A percentile compares a stretch with the other conserved stretches of the same genome.
Conservation (phyloP, 2,113 vertebrate species). For the Rynchops niger region DNA sequence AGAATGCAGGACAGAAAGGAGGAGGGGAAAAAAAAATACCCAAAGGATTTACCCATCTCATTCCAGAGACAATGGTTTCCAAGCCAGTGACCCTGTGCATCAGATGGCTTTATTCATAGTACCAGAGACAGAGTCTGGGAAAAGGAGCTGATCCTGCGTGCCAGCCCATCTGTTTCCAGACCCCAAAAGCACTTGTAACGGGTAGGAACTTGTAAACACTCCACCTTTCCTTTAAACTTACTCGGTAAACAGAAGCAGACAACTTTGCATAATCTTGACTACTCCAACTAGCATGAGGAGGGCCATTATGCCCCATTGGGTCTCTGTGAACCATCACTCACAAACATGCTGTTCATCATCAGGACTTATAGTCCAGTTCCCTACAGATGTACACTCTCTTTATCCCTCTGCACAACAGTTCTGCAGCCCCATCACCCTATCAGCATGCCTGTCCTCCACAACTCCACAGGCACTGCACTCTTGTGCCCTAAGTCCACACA, state of each 20-base stretch:
- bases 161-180: neutral
- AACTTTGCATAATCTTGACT: neutral
- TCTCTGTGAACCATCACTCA: neutral
- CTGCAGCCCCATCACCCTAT: neutral
- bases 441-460: neutral
- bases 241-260: neutral
- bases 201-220: neutral
- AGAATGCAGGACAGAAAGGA: neutral
- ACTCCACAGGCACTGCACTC: neutral
- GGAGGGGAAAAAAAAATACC: neutral
- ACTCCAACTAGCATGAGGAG: neutral
- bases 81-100: neutral
- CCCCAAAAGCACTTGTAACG: neutral
- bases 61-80: neutral
- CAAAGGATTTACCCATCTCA: neutral
- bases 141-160: neutral
- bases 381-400: neutral
- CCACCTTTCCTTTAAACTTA: neutral
- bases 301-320: too few species aligned
- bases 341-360: neutral
- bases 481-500: neutral
- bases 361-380: neutral
- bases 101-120: neutral
- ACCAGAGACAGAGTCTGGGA: neutral
- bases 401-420: neutral